Conservation (phyloP, 23 tunicate genomes). For the Clavelina lepadiformis region DNA sequence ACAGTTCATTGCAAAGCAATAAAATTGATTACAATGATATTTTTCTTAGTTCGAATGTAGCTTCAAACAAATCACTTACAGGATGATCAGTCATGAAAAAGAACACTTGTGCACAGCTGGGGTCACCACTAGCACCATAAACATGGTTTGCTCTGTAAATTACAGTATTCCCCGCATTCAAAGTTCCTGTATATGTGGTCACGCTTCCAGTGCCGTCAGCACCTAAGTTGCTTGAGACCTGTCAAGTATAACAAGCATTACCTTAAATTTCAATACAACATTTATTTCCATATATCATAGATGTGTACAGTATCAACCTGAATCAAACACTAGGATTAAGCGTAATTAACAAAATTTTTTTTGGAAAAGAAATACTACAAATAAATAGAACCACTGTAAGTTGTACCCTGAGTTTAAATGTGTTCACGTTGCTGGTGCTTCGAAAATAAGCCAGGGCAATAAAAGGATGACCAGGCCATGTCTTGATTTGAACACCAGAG, state of each 20-base stretch:
- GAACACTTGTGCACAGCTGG: slow-evolving; percentile 14
- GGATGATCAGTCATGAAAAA: too few relatives aligned
- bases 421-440: neutral
- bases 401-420: slow-evolving; percentile 4
- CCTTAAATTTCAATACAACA: too few relatives aligned
- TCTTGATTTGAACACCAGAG: neutral
- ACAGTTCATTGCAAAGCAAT: too few relatives aligned
- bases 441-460: slow-evolving; percentile 1
- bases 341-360: too few relatives aligned
- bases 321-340: too few relatives aligned
- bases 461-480: slow-evolving; percentile 8
- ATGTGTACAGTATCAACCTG: too few relatives aligned
- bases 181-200: neutral
- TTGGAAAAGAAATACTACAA: too few relatives aligned
- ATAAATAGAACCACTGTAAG: too few relatives aligned
- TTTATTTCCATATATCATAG: too few relatives aligned
- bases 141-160: slow-evolving; percentile 22
- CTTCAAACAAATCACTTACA: neutral
- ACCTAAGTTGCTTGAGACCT: slow-evolving; percentile 27
- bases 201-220: slow-evolving; percentile 22
- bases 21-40: too few relatives aligned
- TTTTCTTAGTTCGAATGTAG: too few relatives aligned
- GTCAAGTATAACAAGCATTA: neutral
- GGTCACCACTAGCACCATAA: slow-evolving; percentile 12
- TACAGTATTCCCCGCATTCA: neutral